Conservation (phyloP, 2,888 invertebrate genomes). For the Nebria brevicollis region DNA sequence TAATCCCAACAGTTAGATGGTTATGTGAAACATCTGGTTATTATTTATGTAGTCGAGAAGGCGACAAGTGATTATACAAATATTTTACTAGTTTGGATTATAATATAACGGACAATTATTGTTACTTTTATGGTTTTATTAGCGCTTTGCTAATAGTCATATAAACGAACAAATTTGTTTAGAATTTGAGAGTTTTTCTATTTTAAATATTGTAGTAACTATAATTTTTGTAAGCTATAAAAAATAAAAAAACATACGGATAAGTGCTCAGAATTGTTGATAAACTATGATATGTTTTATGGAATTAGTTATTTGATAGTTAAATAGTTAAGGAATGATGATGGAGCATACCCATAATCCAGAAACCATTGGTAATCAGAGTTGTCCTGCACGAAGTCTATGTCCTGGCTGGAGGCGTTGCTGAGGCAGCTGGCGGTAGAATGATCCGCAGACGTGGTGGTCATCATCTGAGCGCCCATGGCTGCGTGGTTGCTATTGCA, state of each 20-base stretch:
- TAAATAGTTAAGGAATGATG: background rate
- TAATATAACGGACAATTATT: background rate
- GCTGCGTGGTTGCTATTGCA: constrained; percentile 67
- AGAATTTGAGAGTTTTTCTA: too few species aligned
- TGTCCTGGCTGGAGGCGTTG: constrained; percentile 68
- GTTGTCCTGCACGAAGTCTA: constrained; percentile 84
- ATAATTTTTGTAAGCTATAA: too few species aligned
- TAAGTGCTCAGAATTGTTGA: too few species aligned
- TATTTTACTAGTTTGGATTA: background rate
- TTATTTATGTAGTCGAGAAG: background rate
- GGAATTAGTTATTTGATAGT: background rate
- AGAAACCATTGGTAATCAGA: constrained; percentile 93
- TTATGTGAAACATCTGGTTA: background rate
- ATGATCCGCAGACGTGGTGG: constrained; percentile 23
- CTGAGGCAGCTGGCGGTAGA: constrained; percentile 59
- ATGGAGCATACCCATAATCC: constrained; percentile 78
- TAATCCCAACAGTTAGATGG: background rate
- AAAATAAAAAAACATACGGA: too few species aligned
- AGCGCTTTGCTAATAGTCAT: too few species aligned
- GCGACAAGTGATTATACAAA: background rate
- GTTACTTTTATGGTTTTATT: background rate
- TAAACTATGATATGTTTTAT: background rate
- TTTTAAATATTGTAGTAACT: too few species aligned
- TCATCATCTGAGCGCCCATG: background rate
- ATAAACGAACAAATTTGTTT: too few species aligned